Percentiles rank a stretch among this genome's conserved stretches.
Evolutionary conservation across 2,888 invertebrate genomes (phyloP).

Genomic region (Drosophila heteroneura): DNA sequence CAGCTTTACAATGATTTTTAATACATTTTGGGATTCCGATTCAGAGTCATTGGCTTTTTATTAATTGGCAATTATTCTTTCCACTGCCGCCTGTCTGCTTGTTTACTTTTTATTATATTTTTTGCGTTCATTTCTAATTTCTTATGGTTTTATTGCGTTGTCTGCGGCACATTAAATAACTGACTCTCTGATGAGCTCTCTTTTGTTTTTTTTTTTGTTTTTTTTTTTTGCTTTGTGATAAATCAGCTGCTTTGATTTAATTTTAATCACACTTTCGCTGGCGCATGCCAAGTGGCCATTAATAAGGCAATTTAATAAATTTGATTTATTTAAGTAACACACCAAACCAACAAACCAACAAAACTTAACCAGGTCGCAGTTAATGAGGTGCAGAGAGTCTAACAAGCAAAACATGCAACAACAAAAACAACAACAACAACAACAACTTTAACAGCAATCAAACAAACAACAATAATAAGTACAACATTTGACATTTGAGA

Average conservation of each 20-base stretch:
- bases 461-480: conserved; percentile 30
- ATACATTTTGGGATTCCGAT: conserved; percentile 27
- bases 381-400: conserved; percentile 53
- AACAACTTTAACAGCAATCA: conserved; percentile 26
- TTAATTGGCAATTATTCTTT: conserved; percentile 76
- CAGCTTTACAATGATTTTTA: conserved; percentile 9
- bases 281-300: conserved; percentile 58
- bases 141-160: conserved; percentile 50
- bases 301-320: conserved; percentile 34
- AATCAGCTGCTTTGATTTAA: conserved; percentile 54
- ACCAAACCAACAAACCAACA: conserved; percentile 10
- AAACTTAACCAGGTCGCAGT: conserved; percentile 44
- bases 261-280: conserved; percentile 73
- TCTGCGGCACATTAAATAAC: conserved; percentile 33
- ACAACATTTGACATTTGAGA: conserved; percentile 46
- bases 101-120: background rate
- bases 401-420: conserved; percentile 33
- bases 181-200: background rate
- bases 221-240: conserved; percentile 1
- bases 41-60: conserved; percentile 64
- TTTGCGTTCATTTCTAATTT: conserved; percentile 38
- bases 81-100: conserved; percentile 42
- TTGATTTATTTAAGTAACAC: conserved; percentile 45
- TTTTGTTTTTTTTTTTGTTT: background rate
- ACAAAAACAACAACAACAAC: conserved; percentile 8